These are phyloP conservation scores for Apodemia duryi DNA, from an alignment of 2,888 invertebrate species.

Conservation along the genomic window DNA sequence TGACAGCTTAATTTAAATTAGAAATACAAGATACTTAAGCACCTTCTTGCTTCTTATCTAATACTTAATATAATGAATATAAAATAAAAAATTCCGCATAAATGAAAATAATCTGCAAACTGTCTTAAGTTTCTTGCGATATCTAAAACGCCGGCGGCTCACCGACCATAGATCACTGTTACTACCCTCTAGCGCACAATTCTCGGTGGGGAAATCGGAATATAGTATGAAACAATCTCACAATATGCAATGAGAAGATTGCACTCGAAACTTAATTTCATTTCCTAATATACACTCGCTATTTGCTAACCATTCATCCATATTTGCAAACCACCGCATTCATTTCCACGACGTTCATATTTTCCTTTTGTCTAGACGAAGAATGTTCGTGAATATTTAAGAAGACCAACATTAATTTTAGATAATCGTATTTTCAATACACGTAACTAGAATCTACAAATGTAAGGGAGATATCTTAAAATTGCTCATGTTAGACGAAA, in stretches of 20 bases:
- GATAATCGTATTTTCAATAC: conserved; percentile 22
- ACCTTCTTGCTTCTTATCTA: too few relatives aligned
- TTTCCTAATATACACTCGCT: conserved; percentile 66
- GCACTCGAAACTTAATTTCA: conserved; percentile 71
- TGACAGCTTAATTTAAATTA: too few relatives aligned
- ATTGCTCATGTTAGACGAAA: conserved; percentile 78
- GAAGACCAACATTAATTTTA: conserved; percentile 41
- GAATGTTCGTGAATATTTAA: conserved; percentile 75
- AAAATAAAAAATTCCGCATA: conserved; percentile 27
- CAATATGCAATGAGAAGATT: conserved; percentile 54
- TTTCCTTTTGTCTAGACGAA: conserved; percentile 78
- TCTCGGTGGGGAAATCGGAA: conserved; percentile 29
- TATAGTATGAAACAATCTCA: conserved; percentile 27
- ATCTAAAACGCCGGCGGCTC: conserved; percentile 37
- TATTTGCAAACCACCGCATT: conserved; percentile 63
- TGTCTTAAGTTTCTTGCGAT: conserved; percentile 34
- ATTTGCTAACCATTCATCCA: conserved; percentile 66
- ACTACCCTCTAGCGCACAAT: conserved; percentile 28
- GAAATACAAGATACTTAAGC: too few relatives aligned
- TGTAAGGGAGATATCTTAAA: conserved; percentile 68
- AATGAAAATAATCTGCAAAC: conserved; percentile 34
- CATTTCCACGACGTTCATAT: conserved; percentile 63
- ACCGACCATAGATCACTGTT: conserved; percentile 35
- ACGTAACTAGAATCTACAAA: conserved; percentile 38
- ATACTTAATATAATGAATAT: background rate